phyloP scores from a whole-genome alignment of 2,888 invertebrate genomes.

The Tiphia femorata region DNA sequence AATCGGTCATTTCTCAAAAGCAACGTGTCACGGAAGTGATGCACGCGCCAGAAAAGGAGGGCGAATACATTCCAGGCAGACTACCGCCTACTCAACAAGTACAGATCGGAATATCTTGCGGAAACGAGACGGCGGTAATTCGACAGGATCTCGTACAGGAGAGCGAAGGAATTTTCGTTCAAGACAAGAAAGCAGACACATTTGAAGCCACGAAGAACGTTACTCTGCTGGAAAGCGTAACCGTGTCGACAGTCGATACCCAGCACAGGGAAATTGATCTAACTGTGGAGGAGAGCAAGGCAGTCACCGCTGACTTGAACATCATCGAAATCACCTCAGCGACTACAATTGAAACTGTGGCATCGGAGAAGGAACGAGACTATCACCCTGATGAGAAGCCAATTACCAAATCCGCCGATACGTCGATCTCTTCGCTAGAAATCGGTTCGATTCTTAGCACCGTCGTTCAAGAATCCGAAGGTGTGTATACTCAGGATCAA shows the following conservation, averaged over 20 bases:
- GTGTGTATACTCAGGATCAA: conserved; percentile 70
- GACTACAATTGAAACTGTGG: conserved; percentile 72
- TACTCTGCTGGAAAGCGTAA: conserved; percentile 69
- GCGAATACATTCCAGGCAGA: conserved; percentile 73
- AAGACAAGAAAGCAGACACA: conserved; percentile 49
- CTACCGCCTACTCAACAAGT: conserved; percentile 76
- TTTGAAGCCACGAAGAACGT: conserved; percentile 58
- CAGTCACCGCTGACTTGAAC: conserved; percentile 74
- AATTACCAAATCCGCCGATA: conserved; percentile 56
- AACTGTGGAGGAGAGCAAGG: conserved; percentile 68
- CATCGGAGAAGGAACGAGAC: conserved; percentile 74
- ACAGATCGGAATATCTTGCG: conserved; percentile 71
- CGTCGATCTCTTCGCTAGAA: conserved; percentile 72
- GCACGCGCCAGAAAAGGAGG: conserved; percentile 79
- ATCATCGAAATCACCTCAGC: conserved; percentile 76
- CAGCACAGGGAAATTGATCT: conserved; percentile 77
- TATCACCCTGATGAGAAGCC: conserved; percentile 70
- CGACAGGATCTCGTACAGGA: conserved; percentile 74
- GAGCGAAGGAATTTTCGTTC: conserved; percentile 74
- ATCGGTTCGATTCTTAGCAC: conserved; percentile 73
- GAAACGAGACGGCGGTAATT: conserved; percentile 75
- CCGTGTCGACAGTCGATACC: conserved; percentile 74
- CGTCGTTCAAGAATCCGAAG: conserved; percentile 78
- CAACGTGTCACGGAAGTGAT: conserved; percentile 77
- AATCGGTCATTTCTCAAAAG: conserved; percentile 76